These are phyloP conservation scores for Leptodactylus fallax DNA, from an alignment of 2,797 vertebrate genomes.

Conservation along the genomic window DNA sequence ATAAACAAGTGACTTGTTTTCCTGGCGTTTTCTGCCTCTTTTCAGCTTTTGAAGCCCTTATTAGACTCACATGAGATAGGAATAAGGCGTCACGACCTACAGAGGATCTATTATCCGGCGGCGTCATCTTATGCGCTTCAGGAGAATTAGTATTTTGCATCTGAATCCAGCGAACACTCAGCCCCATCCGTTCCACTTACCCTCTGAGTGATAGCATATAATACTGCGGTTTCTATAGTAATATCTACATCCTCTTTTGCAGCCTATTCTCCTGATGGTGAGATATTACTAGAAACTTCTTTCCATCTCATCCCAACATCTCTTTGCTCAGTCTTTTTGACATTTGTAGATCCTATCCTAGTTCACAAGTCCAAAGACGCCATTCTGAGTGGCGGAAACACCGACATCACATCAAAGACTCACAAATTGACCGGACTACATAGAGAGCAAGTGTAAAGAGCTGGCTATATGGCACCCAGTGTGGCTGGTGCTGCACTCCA, in stretches of 20 bases:
- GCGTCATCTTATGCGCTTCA: slow-evolving; percentile 15
- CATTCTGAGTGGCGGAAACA: too few relatives aligned
- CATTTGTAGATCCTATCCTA: too few relatives aligned
- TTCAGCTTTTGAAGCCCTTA: background rate
- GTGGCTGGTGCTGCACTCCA: too few relatives aligned
- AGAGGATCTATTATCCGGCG: slow-evolving; percentile 11
- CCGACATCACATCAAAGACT: too few relatives aligned
- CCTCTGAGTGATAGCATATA: background rate
- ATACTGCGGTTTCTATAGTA: slow-evolving; percentile 36
- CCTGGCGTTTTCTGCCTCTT: background rate
- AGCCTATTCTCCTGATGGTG: slow-evolving; percentile 14
- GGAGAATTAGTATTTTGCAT: slow-evolving; percentile 40
- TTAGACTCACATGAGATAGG: slow-evolving; percentile 19
- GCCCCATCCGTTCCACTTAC: slow-evolving; percentile 7
- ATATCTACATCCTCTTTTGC: slow-evolving; percentile 15
- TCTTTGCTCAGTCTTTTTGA: background rate
- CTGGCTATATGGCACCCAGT: too few relatives aligned
- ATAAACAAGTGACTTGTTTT: slow-evolving; percentile 9
- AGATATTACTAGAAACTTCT: slow-evolving; percentile 23
- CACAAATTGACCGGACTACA: too few relatives aligned
- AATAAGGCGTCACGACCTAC: slow-evolving; percentile 23
- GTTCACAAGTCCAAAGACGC: too few relatives aligned
- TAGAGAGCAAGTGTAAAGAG: too few relatives aligned
- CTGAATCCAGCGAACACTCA: slow-evolving; percentile 12
- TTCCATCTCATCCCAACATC: slow-evolving; percentile 20